These are phyloP conservation scores for Lepidurus couesii DNA, from an alignment of 1,140 invertebrate species.

Conservation along the genomic window DNA sequence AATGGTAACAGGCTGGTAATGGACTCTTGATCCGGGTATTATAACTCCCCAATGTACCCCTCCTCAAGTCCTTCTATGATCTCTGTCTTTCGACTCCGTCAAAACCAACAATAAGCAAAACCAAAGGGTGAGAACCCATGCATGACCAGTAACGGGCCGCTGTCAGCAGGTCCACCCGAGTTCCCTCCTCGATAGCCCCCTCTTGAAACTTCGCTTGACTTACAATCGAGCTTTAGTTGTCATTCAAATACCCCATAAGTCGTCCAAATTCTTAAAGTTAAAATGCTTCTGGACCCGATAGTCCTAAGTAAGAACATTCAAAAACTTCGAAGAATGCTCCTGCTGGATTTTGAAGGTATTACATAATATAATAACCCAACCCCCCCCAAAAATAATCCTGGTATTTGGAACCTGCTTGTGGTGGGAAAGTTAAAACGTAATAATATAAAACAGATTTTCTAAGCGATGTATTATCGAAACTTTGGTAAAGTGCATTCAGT, in stretches of 20 bases:
- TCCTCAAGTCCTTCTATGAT: not conserved
- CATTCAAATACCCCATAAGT: not conserved
- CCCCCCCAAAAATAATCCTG: no score
- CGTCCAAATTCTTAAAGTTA: not conserved
- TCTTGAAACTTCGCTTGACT: not conserved
- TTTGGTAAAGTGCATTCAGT: no score
- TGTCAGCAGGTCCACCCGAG: not conserved
- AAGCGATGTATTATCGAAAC: no score
- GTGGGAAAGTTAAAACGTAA: no score
- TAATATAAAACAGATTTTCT: no score
- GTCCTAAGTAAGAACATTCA: no score
- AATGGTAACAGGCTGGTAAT: slow-evolving; percentile 17
- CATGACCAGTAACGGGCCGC: not conserved
- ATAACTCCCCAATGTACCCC: not conserved
- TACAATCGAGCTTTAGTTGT: not conserved
- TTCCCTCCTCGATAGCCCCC: not conserved
- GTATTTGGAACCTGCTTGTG: no score
- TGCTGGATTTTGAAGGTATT: no score
- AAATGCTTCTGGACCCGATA: not conserved
- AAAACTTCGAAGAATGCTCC: no score
- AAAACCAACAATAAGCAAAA: not conserved
- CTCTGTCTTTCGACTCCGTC: not conserved
- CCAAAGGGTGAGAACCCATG: not conserved
- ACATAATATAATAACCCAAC: no score
- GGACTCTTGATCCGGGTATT: slow-evolving; percentile 21